Conservation (phyloP, 1,140 invertebrate genomes). For the Drosophila serrata region DNA sequence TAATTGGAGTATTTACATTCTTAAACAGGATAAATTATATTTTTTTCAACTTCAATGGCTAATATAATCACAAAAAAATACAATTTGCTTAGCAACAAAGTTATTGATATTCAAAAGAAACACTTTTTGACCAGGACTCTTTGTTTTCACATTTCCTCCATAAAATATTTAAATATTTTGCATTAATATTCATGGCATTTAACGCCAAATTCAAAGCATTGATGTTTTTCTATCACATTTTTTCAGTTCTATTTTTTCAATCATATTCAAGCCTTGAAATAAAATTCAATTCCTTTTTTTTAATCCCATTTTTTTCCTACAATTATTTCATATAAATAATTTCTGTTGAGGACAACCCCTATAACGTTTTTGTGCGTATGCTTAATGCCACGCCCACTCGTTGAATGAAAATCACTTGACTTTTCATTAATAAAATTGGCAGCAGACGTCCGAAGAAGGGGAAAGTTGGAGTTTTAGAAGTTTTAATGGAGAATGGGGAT, state of each 20-base stretch:
- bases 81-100: background rate
- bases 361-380: slow-evolving; percentile 62
- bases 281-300: background rate
- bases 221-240: background rate
- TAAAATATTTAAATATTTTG: background rate
- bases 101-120: background rate
- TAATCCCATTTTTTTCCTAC: background rate
- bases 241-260: background rate
- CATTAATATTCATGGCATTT: slow-evolving; percentile 21
- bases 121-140: background rate
- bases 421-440: slow-evolving; percentile 82
- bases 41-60: background rate
- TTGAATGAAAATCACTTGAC: slow-evolving; percentile 75
- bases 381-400: slow-evolving; percentile 63
- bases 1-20: too few species aligned
- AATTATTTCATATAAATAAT: slow-evolving; percentile 41
- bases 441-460: slow-evolving; percentile 41
- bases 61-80: background rate
- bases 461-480: slow-evolving; percentile 34
- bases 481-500: background rate
- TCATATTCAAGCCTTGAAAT: too few species aligned
- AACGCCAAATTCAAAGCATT: slow-evolving; percentile 3
- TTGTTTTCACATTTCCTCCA: too few species aligned
- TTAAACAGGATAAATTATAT: background rate
- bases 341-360: slow-evolving; percentile 52